A percentile compares a stretch with the other conserved stretches of the same genome.
Conservation (phyloP, 2,113 vertebrate genomes). For the Thunnus maccoyii region DNA sequence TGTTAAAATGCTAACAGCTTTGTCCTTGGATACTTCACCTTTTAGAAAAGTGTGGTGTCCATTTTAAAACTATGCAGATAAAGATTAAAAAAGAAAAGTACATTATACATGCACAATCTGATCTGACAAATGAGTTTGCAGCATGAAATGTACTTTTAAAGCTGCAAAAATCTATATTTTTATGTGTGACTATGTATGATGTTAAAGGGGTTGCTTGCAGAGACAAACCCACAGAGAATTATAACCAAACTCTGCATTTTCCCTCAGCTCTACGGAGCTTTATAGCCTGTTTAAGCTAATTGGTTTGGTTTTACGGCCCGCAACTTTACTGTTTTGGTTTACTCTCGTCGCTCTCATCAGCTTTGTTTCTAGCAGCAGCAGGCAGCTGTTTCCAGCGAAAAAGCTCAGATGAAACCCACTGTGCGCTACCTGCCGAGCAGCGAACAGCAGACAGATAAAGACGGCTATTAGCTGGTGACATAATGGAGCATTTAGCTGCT, state of each 20-base stretch:
- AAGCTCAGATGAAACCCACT: background rate
- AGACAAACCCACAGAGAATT: conserved; percentile 16
- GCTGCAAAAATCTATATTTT: conserved; percentile 29
- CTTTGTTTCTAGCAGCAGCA: conserved; percentile 27
- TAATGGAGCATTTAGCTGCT: background rate
- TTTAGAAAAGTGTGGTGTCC: background rate
- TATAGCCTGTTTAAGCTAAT: conserved; percentile 48
- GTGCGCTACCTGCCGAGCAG: background rate
- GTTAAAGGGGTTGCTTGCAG: background rate
- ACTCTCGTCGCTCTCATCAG: background rate
- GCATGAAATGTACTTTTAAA: background rate
- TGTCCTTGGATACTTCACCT: conserved; percentile 19
- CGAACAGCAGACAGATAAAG: conserved; percentile 15
- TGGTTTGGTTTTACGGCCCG: conserved; percentile 40
- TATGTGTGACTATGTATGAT: background rate
- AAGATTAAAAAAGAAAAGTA: background rate
- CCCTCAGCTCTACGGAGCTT: conserved; percentile 16
- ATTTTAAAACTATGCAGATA: background rate
- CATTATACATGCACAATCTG: background rate
- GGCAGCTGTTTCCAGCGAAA: conserved; percentile 27
- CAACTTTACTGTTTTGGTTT: conserved; percentile 39
- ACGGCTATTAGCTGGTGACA: background rate
- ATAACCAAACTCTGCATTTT: conserved; percentile 6
- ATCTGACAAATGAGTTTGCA: background rate
- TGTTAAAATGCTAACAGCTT: conserved; percentile 41